Base-by-base conservation (phyloP, 2,888 invertebrate genomes). In the Phyllotreta cruciferae region DNA sequence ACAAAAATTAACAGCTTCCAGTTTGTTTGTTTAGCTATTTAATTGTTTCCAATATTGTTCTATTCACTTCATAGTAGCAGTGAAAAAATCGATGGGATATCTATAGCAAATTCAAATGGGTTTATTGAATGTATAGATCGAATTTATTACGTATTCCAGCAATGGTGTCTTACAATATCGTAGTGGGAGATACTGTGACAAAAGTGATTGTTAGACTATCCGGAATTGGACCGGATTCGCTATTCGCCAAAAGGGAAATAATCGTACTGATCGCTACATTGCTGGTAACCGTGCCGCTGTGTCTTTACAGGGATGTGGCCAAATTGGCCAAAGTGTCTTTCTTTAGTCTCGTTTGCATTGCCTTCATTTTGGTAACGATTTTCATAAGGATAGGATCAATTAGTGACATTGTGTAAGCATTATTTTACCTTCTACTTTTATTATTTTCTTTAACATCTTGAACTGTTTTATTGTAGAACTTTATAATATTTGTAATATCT, bases 101-200 rank as follows among this genome's bases (percentile, higher is more conserved):
- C n/a, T n/a, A n/a, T n/a, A n/a, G n/a, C n/a, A n/a, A n/a, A n/a
- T n/a, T n/a, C n/a, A n/a, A n/a, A n/a, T n/a, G n/a, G n/a, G n/a
- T n/a, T n/a, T n/a, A n/a, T n/a, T n/a, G n/a, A n/a, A n/a, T n/a
- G n/a, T n/a, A n/a, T n/a, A n/a, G n/a, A n/a, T n/a, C n/a, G n/a
- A n/a, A n/a, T n/a, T n/a, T n/a, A n/a, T n/a, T n/a, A n/a, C n/a
- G 62, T 65, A 49, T 76, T 85, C 41, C 83, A 92, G 93, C 92
- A 6, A 93, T 93, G 92, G 90, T 93, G 63, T 92, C 92, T 62
- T 93, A 93, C 80, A 93, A 93, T 80, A 90, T 93, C 11, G 92
- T 93, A 13, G 92, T 93, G 36, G 93, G 93, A 13, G 93, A 94
- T 77, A 93, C 93, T 0, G 85, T 92, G 45, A 92, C 93, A 10